Conservation (phyloP, 35 echinoderm and acorn worm genomes). For the Stichopus chloronotus region DNA sequence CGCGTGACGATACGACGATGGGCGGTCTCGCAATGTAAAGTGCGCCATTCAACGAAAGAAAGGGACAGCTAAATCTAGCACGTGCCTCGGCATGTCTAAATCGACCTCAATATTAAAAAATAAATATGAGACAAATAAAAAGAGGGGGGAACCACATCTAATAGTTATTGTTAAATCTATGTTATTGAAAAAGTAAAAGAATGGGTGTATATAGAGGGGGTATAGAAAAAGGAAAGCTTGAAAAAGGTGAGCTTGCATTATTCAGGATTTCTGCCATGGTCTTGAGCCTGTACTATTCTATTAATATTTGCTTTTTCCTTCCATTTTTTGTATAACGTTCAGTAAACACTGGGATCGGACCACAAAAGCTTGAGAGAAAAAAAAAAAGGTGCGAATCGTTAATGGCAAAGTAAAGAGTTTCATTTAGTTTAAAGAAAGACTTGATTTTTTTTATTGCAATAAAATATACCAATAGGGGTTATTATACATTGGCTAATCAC, state of each 20-base stretch:
- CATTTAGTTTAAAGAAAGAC: not conserved
- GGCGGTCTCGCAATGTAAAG: not conserved
- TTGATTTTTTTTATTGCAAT: constrained; percentile 1
- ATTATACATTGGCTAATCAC: constrained; percentile 11
- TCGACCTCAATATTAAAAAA: not conserved
- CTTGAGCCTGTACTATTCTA: not conserved
- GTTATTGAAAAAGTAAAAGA: not conserved
- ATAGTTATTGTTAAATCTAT: not conserved
- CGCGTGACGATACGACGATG: not conserved
- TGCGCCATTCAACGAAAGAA: constrained; percentile 6
- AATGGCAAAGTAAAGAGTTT: not conserved
- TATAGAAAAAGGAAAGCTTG: too few species aligned
- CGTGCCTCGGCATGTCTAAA: not conserved
- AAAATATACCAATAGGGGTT: not conserved
- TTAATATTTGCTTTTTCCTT: not conserved
- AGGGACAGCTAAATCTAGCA: not conserved
- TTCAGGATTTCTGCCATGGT: not conserved
- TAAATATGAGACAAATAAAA: not conserved
- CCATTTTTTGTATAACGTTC: not conserved
- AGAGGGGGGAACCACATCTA: not conserved
- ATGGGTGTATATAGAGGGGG: too few species aligned
- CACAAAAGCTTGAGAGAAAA: not conserved
- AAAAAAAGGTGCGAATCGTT: not conserved
- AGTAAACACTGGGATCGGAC: not conserved
- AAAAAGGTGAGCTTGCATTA: not conserved